phyloP scores from a whole-genome alignment of 1,140 invertebrate genomes.

The Rhopalosiphum padi region DNA sequence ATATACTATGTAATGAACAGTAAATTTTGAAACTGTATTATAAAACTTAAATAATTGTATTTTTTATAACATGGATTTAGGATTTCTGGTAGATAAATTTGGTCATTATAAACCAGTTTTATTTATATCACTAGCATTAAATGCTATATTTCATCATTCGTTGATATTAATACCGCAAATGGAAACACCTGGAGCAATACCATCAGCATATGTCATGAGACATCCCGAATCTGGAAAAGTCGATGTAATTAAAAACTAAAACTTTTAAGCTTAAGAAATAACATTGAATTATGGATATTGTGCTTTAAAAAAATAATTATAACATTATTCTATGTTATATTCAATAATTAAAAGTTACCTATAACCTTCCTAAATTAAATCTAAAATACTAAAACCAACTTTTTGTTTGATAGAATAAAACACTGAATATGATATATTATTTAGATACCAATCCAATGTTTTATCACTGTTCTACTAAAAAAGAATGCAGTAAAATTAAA shows the following conservation, averaged over 20 bases:
- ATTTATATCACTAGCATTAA: constrained; percentile 74
- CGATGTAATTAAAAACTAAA: constrained; percentile 67
- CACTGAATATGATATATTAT: no score
- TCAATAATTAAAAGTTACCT: no score
- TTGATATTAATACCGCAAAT: constrained; percentile 76
- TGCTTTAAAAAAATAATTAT: constrained; percentile 16
- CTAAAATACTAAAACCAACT: no score
- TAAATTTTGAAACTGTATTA: not conserved
- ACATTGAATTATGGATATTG: not conserved
- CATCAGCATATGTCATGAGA: constrained; percentile 74
- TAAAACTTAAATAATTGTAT: not conserved
- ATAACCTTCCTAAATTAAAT: no score
- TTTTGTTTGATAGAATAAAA: not conserved
- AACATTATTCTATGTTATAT: not conserved
- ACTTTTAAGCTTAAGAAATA: not conserved
- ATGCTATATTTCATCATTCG: constrained; percentile 76
- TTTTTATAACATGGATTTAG: constrained; percentile 64
- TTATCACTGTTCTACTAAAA: no score
- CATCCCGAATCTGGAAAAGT: constrained; percentile 73
- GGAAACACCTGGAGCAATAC: constrained; percentile 75
- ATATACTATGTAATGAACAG: not conserved
- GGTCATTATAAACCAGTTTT: constrained; percentile 82
- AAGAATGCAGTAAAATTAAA: no score
- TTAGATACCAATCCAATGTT: no score
- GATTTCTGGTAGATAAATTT: constrained; percentile 81